Evolutionary conservation across 2,888 invertebrate species (phyloP), one percentile per base, ranked within the genome.

Genomic region (Mythimna impura): DNA sequence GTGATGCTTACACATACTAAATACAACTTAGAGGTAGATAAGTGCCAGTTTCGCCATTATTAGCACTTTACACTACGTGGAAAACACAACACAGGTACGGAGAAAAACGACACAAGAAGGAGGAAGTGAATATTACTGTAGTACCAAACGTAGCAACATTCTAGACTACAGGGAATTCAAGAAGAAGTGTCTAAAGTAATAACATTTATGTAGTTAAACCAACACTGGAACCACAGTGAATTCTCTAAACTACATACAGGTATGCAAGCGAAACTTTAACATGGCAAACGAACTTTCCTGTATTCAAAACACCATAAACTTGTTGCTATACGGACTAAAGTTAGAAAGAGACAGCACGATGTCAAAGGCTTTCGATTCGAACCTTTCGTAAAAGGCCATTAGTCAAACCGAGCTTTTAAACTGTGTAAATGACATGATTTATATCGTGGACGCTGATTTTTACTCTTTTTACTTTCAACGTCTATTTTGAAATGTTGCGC

Each of bases 391-490:
- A 91, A 91, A 90, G 88, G 84, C 90, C 90, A 92, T 93, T 93
- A 92, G 89, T 92, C 91, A 91, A 90, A 90, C 88, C 87, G 81
- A 84, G 91, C 91, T 92, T 93, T 91, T 89, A 92, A 93, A 92
- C 91, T 91, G 90, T 91, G 91, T 90, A 89, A 91, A 89, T 90
- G 92, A 89, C 90, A 88, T 92, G 91, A 93, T 93, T 93, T 92
- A 92, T 92, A 89, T 87, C 83, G 83, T 68, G 83, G 87, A 86
- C 88, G 89, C 84, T 86, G 89, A 89, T 92, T 92, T 93, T 90
- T 89, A 88, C 89, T 90, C 88, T 82, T 88, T 90, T 87, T 84
- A 81, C 76, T 87, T 84, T 85, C 79, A 75, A 85, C 86, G 84
- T 89, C 89, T 89, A 92, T 91, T 93, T 92, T 89, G 88, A 91